These are phyloP conservation scores for Drosophila kambysellisi DNA, from an alignment of 2,888 invertebrate genomes.

Conservation along the genomic window DNA sequence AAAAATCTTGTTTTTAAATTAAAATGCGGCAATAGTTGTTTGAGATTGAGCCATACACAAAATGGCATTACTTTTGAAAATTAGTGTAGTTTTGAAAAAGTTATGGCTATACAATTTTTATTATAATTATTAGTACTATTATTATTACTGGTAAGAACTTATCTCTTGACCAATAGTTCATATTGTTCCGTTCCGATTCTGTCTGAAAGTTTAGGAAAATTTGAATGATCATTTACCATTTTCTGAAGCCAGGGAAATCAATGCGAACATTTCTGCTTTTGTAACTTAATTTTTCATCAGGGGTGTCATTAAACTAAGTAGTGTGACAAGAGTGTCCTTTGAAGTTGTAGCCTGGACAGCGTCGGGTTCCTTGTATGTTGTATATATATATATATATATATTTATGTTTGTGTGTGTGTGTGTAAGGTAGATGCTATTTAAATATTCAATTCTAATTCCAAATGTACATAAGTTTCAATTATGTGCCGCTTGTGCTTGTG, in stretches of 20 bases:
- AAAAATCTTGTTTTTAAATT: background rate
- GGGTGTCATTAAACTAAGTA: slow-evolving; percentile 39
- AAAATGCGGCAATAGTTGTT: background rate
- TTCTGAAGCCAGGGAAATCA: background rate
- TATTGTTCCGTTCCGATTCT: background rate
- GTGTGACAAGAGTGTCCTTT: slow-evolving; percentile 44
- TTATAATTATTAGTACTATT: too few relatives aligned
- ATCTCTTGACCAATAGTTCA: background rate
- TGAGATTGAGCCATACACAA: background rate
- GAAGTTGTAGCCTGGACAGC: slow-evolving; percentile 33
- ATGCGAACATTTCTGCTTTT: background rate
- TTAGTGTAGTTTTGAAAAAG: background rate
- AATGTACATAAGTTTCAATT: slow-evolving; percentile 60
- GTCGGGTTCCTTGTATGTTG: background rate
- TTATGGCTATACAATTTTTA: too few relatives aligned
- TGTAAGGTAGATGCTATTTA: slow-evolving; percentile 13
- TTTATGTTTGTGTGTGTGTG: slow-evolving; percentile 3
- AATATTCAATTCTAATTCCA: slow-evolving; percentile 56
- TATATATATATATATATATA: too few relatives aligned
- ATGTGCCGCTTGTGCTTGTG: slow-evolving; percentile 24
- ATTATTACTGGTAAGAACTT: background rate
- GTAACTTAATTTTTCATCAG: background rate
- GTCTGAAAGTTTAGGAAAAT: background rate
- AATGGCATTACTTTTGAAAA: background rate
- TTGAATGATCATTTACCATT: background rate